phyloP scores from a whole-genome alignment of 2,888 invertebrate species.

The Orchestes rusci region DNA sequence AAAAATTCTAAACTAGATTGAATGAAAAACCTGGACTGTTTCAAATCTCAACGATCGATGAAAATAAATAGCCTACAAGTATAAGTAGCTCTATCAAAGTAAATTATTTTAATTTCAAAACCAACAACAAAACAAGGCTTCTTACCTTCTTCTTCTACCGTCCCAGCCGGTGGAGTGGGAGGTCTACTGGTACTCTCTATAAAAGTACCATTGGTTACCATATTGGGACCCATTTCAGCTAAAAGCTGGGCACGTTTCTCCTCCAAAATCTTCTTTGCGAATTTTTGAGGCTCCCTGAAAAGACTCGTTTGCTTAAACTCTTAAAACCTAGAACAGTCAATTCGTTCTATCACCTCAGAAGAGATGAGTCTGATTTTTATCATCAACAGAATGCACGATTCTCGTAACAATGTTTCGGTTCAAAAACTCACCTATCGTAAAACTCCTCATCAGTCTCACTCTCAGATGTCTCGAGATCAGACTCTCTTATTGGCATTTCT shows the following conservation, averaged over 20 bases:
- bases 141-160: slow-evolving; percentile 35
- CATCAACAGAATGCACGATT: too few species aligned
- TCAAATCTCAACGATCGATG: too few species aligned
- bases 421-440: slow-evolving; percentile 51
- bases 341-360: too few species aligned
- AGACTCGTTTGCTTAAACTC: too few species aligned
- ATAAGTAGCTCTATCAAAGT: too few species aligned
- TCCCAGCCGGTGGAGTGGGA: slow-evolving; percentile 51
- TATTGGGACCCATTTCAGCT: slow-evolving; percentile 56
- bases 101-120: background rate
- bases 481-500: slow-evolving; percentile 65
- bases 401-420: too few species aligned
- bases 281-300: slow-evolving; percentile 62
- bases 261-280: slow-evolving; percentile 64
- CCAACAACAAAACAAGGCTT: background rate
- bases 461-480: slow-evolving; percentile 78
- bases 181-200: slow-evolving; percentile 56
- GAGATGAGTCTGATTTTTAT: too few species aligned
- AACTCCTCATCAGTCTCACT: slow-evolving; percentile 84
- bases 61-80: too few species aligned
- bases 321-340: too few species aligned
- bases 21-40: too few species aligned
- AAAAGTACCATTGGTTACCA: slow-evolving; percentile 42
- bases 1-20: too few species aligned
- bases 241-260: slow-evolving; percentile 68